Evolutionary conservation across 2,888 invertebrate genomes (phyloP).

Genomic region (Epirrita christyi): DNA sequence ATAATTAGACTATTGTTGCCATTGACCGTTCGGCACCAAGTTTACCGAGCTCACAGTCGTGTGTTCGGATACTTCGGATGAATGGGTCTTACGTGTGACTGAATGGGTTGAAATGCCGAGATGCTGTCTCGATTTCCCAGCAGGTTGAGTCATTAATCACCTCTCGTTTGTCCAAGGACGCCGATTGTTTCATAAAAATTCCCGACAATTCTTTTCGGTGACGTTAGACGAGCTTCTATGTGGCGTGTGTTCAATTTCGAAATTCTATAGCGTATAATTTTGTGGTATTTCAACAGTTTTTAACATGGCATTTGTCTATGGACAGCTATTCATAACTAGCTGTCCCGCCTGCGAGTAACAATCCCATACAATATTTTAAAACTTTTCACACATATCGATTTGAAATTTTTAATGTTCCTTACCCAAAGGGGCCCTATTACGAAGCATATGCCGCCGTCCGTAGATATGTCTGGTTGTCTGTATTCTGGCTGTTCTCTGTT

Average conservation of each 20-base stretch:
- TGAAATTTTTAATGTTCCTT: no score
- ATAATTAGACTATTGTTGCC: constrained; percentile 76
- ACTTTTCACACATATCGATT: no score
- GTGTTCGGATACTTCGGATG: constrained; percentile 43
- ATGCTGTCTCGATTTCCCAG: constrained; percentile 63
- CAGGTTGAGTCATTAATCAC: constrained; percentile 69
- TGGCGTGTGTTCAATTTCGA: constrained; percentile 18
- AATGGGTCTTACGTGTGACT: constrained; percentile 57
- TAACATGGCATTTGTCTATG: not conserved
- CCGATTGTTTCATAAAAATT: constrained; percentile 52
- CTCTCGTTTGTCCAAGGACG: constrained; percentile 69
- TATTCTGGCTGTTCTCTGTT: no score
- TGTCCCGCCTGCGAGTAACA: no score
- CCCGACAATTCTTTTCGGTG: constrained; percentile 41
- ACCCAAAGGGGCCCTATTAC: no score
- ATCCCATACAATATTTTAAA: no score
- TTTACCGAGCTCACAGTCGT: constrained; percentile 45
- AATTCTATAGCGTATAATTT: not conserved
- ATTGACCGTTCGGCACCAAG: constrained; percentile 53
- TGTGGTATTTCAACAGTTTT: not conserved
- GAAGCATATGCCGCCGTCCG: no score
- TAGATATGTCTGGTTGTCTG: no score
- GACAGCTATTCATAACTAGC: not conserved
- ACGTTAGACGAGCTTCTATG: constrained; percentile 21
- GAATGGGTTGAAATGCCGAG: constrained; percentile 47